Evolutionary conservation across 2,888 invertebrate species (phyloP), one percentile per base, ranked within the genome.

Genomic region (Noctua pronuba): DNA sequence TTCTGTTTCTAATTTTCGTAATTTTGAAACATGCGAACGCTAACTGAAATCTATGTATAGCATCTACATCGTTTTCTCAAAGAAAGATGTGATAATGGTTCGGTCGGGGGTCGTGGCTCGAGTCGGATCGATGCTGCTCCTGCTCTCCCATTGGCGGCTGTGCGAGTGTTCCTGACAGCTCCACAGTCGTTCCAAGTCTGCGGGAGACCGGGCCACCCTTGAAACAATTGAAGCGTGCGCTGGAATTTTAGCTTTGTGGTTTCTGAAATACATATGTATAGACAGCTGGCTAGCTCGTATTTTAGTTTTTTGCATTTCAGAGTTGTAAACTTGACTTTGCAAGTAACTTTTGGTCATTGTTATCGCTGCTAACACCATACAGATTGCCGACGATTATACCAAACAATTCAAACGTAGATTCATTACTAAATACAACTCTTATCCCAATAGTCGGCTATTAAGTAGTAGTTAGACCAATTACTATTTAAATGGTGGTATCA

Each of bases 141-240:
- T 41, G 84, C 68, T 41, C 72, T 85, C 80, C 71, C 67, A 88
- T 88, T 88, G 88, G 88, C 28, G 75, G 80, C 11, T n/a, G 52
- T 8, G 52, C 62, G 78, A 55, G 67, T 88, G 88, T 82, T 82
- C 52, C 73, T 87, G 88, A 89, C 89, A 88, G 87, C 71, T 46
- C 58, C 74, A 49, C 60, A 38, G 75, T 60, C 68, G 69, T 73
- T 49, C 35, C 58, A 72, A 24, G 65, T 24, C 28, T 55, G 46
- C 44, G 65, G n/a, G 65, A 41, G 65, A 41, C 16, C 60, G 31
- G 46, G 46, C 35, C 62, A 62, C 70, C 76, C 76, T 41, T 35
- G 10, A 68, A 83, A 67, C 16, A 49, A 77, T 31, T 62, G 69
- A 49, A 79, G 38, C n/a, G 62, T 38, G 31, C n/a, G 21, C 62